A percentile compares a stretch with the other conserved stretches of the same genome.
Conservation (phyloP, 1,140 invertebrate genomes). For the Hyles euphorbiae region DNA sequence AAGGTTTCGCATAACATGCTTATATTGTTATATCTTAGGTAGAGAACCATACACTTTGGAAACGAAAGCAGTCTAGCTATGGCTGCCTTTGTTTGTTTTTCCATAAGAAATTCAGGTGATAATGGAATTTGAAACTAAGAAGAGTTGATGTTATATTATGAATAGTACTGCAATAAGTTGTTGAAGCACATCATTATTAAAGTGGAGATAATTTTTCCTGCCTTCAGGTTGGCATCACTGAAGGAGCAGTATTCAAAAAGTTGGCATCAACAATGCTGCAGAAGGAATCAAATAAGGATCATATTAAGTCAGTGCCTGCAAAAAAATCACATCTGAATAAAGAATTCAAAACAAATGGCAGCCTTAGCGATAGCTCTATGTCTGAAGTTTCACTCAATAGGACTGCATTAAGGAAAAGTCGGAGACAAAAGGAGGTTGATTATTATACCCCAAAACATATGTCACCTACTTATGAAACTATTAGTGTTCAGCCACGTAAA, state of each 20-base stretch:
- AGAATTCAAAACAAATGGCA: slow-evolving; percentile 43
- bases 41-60: background rate
- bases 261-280: slow-evolving; percentile 65
- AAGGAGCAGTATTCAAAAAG: slow-evolving; percentile 68
- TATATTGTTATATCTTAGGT: background rate
- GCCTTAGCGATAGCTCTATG: slow-evolving; percentile 61
- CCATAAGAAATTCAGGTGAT: slow-evolving; percentile 45
- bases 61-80: slow-evolving; percentile 1
- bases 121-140: slow-evolving; percentile 66
- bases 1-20: background rate
- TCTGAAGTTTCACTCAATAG: slow-evolving; percentile 50
- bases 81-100: slow-evolving; percentile 10
- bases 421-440: slow-evolving; percentile 36
- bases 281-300: slow-evolving; percentile 53
- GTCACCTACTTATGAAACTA: slow-evolving; percentile 35
- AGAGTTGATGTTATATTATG: slow-evolving; percentile 60
- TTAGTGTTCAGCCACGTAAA: slow-evolving; percentile 40
- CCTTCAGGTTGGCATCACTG: slow-evolving; percentile 75
- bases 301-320: slow-evolving; percentile 45
- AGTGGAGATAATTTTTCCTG: slow-evolving; percentile 75
- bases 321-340: slow-evolving; percentile 35
- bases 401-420: slow-evolving; percentile 42
- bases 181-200: slow-evolving; percentile 72
- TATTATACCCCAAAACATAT: slow-evolving; percentile 39
- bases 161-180: slow-evolving; percentile 48